Evolutionary conservation across 2,797 vertebrate genomes (phyloP).

Genomic region (Lateolabrax maculatus): DNA sequence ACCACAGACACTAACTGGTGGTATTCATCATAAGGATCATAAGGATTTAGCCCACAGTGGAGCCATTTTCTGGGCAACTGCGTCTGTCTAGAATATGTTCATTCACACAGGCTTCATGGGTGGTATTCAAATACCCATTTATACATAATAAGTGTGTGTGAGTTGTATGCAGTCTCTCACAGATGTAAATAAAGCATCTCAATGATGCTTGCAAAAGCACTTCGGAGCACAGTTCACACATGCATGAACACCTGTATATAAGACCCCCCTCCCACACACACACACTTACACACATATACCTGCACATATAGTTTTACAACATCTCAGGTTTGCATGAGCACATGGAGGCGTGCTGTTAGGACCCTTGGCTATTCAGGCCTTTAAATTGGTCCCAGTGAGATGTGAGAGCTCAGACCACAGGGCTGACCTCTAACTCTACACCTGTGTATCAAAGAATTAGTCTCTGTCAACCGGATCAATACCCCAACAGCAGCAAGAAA

Average conservation of each 20-base stretch:
- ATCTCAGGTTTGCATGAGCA: constrained; percentile 21
- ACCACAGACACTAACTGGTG: constrained; percentile 14
- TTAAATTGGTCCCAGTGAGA: constrained; percentile 86
- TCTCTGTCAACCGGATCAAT: constrained; percentile 70
- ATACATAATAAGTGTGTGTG: constrained; percentile 42
- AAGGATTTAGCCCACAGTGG: constrained; percentile 14
- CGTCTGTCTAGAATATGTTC: constrained; percentile 46
- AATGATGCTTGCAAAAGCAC: constrained; percentile 55
- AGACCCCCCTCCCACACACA: neutral
- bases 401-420: constrained; percentile 44
- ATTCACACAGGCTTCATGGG: constrained; percentile 26
- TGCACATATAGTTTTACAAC: constrained; percentile 13
- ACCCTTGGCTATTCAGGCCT: constrained; percentile 53
- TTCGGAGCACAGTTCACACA: constrained; percentile 36
- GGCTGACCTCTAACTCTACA: constrained; percentile 60
- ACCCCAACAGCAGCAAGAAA: constrained; percentile 31
- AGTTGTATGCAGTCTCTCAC: constrained; percentile 48
- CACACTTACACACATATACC: constrained; percentile 5
- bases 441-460: constrained; percentile 55
- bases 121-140: constrained; percentile 35
- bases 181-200: constrained; percentile 25
- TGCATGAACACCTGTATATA: constrained; percentile 37
- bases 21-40: constrained; percentile 52
- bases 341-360: constrained; percentile 9
- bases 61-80: constrained; percentile 52